A percentile compares a stretch with the other conserved stretches of the same genome.
These are phyloP conservation scores for Halocynthia roretzi DNA, from an alignment of 23 tunicate species.

Conservation along the genomic window DNA sequence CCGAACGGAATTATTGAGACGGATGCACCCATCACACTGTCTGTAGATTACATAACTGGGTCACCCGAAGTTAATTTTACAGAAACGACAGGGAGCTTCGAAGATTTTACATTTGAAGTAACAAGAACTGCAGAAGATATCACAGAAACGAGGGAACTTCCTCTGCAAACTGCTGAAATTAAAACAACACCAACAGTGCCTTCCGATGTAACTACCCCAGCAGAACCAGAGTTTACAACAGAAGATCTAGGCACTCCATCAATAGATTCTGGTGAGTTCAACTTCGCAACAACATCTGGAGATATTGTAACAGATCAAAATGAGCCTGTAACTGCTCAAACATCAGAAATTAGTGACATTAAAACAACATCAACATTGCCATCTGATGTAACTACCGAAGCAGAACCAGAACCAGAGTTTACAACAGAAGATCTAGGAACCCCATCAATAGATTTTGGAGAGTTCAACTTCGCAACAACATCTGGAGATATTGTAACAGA, in stretches of 20 bases:
- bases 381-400: neutral
- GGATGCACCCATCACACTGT: too few species aligned
- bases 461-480: neutral
- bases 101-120: too few species aligned
- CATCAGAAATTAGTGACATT: neutral
- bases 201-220: neutral
- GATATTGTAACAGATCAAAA: neutral
- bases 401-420: neutral
- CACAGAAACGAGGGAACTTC: neutral
- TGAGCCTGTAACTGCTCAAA: neutral
- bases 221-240: neutral
- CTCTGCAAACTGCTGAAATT: neutral
- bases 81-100: too few species aligned
- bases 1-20: too few species aligned
- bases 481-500: neutral
- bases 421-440: neutral
- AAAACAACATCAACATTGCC: neutral
- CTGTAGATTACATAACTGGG: too few species aligned
- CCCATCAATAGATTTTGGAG: neutral
- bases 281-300: neutral
- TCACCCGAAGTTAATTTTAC: too few species aligned
- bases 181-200: neutral
- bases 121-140: neutral
- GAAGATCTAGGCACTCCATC: neutral
- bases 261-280: neutral